Base-by-base conservation (phyloP, 1,140 invertebrate species). In the Drosophila kanapiae region DNA sequence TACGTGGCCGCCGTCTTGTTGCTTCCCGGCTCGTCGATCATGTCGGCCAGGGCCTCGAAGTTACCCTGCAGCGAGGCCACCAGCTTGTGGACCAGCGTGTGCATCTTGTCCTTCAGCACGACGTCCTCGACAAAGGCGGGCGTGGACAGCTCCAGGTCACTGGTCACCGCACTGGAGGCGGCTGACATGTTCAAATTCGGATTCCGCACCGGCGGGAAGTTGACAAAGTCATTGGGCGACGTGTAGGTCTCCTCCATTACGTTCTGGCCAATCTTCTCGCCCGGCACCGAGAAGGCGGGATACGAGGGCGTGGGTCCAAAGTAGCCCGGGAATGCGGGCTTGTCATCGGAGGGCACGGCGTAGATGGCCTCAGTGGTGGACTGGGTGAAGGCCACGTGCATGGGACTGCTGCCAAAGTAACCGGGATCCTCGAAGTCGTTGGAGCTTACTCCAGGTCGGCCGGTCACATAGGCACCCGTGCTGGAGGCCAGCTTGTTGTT, bases 181-280 rank as follows among this genome's bases (percentile, higher is more conserved):
- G 94, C 93, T 0, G 95, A 96, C 63, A 95, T 95, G 62, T 97
- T 97, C 1, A 97, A 92, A 93, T 96, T 96, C 0, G 97, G 97
- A 92, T 97, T 97, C 57, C 96, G 94, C 3, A 97, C 97, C 0
- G 97, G 97, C 33, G 97, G 97, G 93, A 97, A 97, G 74, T 97
- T 97, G 18, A 96, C 95, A 6, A 96, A 92, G 64, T 96, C 96
- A 71, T 97, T 95, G 0, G 95, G 94, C 2, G 95, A 94, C 0
- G 95, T 95, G 59, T 95, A 94, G 7, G 93, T 80, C 81, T 95
- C 94, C 35, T 93, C 93, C 80, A 92, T 93, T 0, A 92, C 93
- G 7, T 75, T 57, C 10, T 75, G 75, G 7, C 78, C 91, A 2
- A 87, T 45, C 48, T 92, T 92, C 31, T 92, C 91, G 27, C 86